These are phyloP conservation scores for Microctonus hyperodae DNA, from an alignment of 2,888 invertebrate species.

Conservation along the genomic window DNA sequence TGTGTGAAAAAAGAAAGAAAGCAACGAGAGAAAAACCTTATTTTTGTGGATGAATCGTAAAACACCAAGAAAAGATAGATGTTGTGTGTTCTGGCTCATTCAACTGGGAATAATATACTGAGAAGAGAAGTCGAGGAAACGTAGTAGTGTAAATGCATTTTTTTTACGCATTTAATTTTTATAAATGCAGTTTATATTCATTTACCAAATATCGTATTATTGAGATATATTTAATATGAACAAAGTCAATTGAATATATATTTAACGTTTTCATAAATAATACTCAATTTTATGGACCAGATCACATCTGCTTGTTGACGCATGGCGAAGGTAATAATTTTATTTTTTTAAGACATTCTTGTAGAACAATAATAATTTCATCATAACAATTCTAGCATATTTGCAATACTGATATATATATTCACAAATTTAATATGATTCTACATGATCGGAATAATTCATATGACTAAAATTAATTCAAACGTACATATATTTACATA, in stretches of 20 bases:
- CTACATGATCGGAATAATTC: neutral
- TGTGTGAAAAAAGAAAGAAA: neutral
- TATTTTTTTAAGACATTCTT: neutral
- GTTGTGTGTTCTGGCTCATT: slow-evolving; percentile 14
- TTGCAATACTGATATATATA: neutral
- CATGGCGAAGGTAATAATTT: slow-evolving; percentile 18
- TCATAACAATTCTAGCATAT: neutral
- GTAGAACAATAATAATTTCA: neutral
- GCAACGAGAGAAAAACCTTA: neutral
- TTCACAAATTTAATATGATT: neutral
- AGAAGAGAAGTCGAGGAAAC: slow-evolving; percentile 19
- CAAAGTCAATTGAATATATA: neutral
- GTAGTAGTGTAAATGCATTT: neutral
- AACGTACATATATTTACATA: no score
- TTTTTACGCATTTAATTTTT: neutral
- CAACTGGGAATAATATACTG: slow-evolving; percentile 21
- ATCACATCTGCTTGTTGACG: slow-evolving; percentile 12
- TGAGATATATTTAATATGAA: neutral
- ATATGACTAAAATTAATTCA: neutral
- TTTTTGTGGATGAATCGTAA: neutral
- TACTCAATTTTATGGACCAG: slow-evolving; percentile 12
- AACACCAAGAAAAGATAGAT: neutral
- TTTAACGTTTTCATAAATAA: neutral
- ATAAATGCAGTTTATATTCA: neutral
- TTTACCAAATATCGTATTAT: neutral